phyloP scores from a whole-genome alignment of 2,113 vertebrate species.

The Melanerpes formicivorus region DNA sequence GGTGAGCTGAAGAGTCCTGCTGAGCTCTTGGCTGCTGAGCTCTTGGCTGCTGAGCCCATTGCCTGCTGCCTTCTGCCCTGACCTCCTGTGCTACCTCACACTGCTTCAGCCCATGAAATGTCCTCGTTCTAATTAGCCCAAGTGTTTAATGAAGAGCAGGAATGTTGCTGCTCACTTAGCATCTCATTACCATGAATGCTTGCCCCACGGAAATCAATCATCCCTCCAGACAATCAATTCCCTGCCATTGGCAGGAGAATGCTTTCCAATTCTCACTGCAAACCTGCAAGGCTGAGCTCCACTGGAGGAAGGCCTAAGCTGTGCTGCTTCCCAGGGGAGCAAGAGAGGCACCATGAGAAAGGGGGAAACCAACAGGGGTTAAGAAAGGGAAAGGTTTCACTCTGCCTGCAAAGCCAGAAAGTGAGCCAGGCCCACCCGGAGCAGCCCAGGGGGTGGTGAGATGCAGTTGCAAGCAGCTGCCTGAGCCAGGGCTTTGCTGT shows the following conservation, averaged over 20 bases:
- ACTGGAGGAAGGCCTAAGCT: conserved; percentile 22
- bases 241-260: conserved; percentile 57
- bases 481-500: background rate
- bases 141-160: conserved; percentile 71
- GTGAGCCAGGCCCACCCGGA: background rate
- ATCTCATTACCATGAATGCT: conserved; percentile 57
- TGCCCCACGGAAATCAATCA: conserved; percentile 61
- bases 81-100: background rate
- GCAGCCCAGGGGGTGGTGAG: background rate
- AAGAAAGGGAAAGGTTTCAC: conserved; percentile 1
- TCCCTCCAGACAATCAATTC: conserved; percentile 55
- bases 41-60: background rate
- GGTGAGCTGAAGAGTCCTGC: background rate
- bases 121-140: conserved; percentile 64
- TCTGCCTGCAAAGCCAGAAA: background rate
- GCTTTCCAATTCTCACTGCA: conserved; percentile 58
- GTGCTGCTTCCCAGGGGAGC: conserved; percentile 43
- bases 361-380: background rate
- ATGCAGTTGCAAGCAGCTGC: background rate
- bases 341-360: conserved; percentile 9
- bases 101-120: conserved; percentile 12
- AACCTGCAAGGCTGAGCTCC: conserved; percentile 33
- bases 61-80: conserved; percentile 25
- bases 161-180: conserved; percentile 67
- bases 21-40: background rate